Conservation (phyloP, 2,888 invertebrate genomes). For the Byasa hedistus region DNA sequence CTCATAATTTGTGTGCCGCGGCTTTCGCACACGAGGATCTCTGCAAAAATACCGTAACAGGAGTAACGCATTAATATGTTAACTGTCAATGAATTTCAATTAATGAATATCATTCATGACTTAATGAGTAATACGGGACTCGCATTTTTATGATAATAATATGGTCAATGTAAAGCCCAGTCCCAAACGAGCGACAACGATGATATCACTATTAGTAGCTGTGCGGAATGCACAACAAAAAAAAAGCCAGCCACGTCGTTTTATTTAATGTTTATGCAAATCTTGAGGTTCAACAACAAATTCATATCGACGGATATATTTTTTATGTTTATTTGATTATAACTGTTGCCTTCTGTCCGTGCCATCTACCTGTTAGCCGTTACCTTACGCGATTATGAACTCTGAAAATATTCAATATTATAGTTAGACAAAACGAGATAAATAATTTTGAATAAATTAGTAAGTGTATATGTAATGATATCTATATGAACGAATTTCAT, state of each 20-base stretch:
- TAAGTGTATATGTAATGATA: no score
- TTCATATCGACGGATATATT: slow-evolving; percentile 39
- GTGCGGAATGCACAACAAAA: neutral
- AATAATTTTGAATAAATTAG: neutral
- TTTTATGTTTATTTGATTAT: slow-evolving; percentile 34
- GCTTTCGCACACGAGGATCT: slow-evolving; percentile 46
- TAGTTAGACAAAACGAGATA: neutral
- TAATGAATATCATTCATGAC: slow-evolving; percentile 12
- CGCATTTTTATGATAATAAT: slow-evolving; percentile 26
- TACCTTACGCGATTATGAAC: slow-evolving; percentile 18
- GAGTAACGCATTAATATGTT: slow-evolving; percentile 22
- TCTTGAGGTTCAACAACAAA: slow-evolving; percentile 36
- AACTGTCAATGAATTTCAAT: slow-evolving; percentile 24
- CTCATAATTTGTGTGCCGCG: slow-evolving; percentile 49
- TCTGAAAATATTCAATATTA: neutral
- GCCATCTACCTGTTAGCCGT: slow-evolving; percentile 40
- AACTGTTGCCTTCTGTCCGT: slow-evolving; percentile 42
- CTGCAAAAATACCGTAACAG: slow-evolving; percentile 15
- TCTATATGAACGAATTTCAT: no score
- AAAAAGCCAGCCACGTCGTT: slow-evolving; percentile 22
- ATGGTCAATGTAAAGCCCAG: slow-evolving; percentile 20
- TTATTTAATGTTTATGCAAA: slow-evolving; percentile 40
- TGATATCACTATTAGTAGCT: slow-evolving; percentile 25
- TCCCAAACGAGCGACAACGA: slow-evolving; percentile 8
- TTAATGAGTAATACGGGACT: slow-evolving; percentile 29